Evolutionary conservation across 2,888 invertebrate species (phyloP).

Genomic region (Zelleria hepariella): DNA sequence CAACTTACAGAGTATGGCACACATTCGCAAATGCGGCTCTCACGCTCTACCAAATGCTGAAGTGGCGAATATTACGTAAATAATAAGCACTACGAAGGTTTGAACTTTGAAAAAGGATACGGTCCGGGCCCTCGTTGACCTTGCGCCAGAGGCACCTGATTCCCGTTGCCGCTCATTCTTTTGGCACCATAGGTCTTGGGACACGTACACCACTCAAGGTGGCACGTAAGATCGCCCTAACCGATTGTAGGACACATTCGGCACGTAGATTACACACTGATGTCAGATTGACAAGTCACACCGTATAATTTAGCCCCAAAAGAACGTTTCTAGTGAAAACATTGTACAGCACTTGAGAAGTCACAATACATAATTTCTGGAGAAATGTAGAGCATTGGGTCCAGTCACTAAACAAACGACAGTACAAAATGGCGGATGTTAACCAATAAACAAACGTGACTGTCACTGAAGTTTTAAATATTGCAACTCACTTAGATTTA

Average conservation of each 20-base stretch:
- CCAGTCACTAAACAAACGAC: conserved; percentile 71
- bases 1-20: conserved; percentile 16
- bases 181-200: conserved; percentile 73
- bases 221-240: conserved; percentile 71
- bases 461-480: conserved; percentile 40
- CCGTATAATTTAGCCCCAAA: conserved; percentile 52
- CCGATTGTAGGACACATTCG: conserved; percentile 72
- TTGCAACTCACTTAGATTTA: conserved; percentile 35
- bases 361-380: conserved; percentile 51
- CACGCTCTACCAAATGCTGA: conserved; percentile 39
- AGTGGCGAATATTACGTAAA: conserved; percentile 67
- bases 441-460: conserved; percentile 71
- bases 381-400: conserved; percentile 56
- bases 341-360: conserved; percentile 58
- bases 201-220: conserved; percentile 75
- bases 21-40: conserved; percentile 50
- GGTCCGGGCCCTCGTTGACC: conserved; percentile 71
- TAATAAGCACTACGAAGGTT: conserved; percentile 26
- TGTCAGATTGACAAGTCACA: conserved; percentile 63
- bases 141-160: conserved; percentile 75
- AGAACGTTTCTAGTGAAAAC: conserved; percentile 63
- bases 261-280: conserved; percentile 60
- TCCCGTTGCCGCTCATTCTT: conserved; percentile 77
- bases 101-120: conserved; percentile 65
- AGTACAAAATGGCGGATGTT: conserved; percentile 72